A percentile compares a stretch with the other conserved stretches of the same genome.
Evolutionary conservation across 2,888 invertebrate species (phyloP).

Genomic region (Prenolepis imparis): DNA sequence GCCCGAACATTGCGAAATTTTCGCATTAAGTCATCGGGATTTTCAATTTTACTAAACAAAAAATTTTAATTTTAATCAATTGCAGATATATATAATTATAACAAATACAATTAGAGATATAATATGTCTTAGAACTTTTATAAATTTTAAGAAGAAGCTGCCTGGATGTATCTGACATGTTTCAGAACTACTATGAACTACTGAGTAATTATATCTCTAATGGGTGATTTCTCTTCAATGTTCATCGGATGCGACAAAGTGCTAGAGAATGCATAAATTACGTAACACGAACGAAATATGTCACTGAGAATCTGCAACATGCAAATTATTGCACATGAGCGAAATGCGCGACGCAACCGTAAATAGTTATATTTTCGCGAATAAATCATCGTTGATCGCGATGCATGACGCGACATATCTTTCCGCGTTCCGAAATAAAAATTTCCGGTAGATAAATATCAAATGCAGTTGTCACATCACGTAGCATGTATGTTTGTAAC

Average conservation of each 20-base stretch:
- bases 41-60: conserved; percentile 18
- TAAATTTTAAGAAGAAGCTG: neutral
- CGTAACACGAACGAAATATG: neutral
- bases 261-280: neutral
- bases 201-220: neutral
- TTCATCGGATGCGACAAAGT: neutral
- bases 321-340: neutral
- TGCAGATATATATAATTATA: neutral
- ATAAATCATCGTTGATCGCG: conserved; percentile 11
- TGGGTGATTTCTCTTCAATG: neutral
- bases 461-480: neutral
- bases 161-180: neutral
- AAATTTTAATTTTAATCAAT: conserved; percentile 34
- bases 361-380: neutral
- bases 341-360: neutral
- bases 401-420: neutral
- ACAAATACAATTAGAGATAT: too few relatives aligned
- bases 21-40: neutral
- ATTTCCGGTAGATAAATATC: neutral
- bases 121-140: too few relatives aligned
- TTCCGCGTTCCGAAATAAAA: conserved; percentile 3
- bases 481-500: neutral
- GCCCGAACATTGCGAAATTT: conserved; percentile 17
- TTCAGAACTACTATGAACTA: neutral
- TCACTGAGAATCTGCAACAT: neutral